Conservation (phyloP, 2,113 vertebrate species). For the Toxotes jaculatrix region DNA sequence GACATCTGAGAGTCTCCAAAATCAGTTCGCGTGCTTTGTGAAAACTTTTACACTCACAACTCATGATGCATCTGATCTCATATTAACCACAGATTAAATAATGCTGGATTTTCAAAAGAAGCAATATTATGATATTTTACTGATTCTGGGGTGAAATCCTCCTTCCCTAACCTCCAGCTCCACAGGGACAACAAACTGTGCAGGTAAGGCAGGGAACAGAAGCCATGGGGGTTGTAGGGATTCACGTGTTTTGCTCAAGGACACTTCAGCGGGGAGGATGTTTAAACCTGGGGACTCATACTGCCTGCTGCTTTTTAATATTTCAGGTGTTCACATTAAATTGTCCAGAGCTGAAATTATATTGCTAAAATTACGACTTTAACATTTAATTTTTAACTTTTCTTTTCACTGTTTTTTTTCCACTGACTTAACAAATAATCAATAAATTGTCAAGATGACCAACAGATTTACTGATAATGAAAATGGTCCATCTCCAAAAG, state of each 20-base stretch:
- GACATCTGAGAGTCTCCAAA: neutral
- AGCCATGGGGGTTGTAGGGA: neutral
- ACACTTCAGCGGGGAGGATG: neutral
- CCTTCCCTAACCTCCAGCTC: neutral
- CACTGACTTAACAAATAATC: too few species aligned
- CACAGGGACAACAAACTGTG: neutral
- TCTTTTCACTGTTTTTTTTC: too few species aligned
- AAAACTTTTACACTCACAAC: neutral
- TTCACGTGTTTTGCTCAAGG: slow-evolving; percentile 24
- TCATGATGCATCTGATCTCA: neutral
- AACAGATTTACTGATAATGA: too few species aligned
- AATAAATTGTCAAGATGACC: too few species aligned
- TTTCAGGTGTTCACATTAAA: neutral
- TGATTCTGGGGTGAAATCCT: slow-evolving; percentile 10
- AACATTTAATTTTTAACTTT: too few species aligned
- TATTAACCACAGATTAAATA: neutral
- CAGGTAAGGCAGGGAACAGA: slow-evolving; percentile 19
- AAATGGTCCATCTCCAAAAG: neutral
- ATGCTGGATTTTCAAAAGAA: neutral
- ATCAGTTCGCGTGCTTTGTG: neutral
- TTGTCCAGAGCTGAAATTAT: too few species aligned
- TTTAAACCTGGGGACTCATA: neutral
- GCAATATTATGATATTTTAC: neutral
- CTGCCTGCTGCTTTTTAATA: neutral
- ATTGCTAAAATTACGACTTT: neutral